Conservation (phyloP, 2,888 invertebrate species). For the Eremobia ochroleuca region DNA sequence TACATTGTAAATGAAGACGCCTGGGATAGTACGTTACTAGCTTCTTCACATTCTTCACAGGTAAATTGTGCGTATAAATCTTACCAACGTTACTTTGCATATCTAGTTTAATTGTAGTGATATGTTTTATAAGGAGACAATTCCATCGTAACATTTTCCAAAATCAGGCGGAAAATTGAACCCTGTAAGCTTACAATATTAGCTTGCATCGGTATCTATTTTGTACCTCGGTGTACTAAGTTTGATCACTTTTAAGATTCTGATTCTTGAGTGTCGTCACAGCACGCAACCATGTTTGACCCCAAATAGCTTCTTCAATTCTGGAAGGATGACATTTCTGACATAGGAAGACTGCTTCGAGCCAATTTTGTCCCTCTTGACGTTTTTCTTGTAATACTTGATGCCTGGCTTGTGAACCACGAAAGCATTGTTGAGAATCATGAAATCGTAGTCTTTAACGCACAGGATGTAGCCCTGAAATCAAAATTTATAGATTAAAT, state of each 20-base stretch:
- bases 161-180: constrained; percentile 77
- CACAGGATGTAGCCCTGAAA: constrained; percentile 97
- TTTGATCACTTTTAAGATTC: constrained; percentile 55
- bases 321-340: constrained; percentile 95
- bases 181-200: constrained; percentile 71
- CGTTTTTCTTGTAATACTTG: constrained; percentile 95
- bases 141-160: constrained; percentile 71
- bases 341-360: constrained; percentile 95
- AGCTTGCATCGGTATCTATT: constrained; percentile 50
- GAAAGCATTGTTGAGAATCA: constrained; percentile 98
- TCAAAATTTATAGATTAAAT: constrained; percentile 4
- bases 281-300: constrained; percentile 95
- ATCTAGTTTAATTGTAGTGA: constrained; percentile 74
- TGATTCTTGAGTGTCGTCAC: constrained; percentile 81
- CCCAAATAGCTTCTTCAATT: constrained; percentile 96
- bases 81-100: constrained; percentile 50
- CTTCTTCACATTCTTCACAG: constrained; percentile 41
- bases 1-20: constrained; percentile 51
- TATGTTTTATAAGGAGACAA: constrained; percentile 79
- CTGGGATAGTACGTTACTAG: constrained; percentile 26
- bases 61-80: constrained; percentile 59
- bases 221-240: constrained; percentile 56
- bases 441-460: constrained; percentile 97
- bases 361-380: constrained; percentile 94
- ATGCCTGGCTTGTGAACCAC: constrained; percentile 98